Base-by-base conservation (phyloP, 2,797 vertebrate genomes). In the Danio aesculapii region DNA sequence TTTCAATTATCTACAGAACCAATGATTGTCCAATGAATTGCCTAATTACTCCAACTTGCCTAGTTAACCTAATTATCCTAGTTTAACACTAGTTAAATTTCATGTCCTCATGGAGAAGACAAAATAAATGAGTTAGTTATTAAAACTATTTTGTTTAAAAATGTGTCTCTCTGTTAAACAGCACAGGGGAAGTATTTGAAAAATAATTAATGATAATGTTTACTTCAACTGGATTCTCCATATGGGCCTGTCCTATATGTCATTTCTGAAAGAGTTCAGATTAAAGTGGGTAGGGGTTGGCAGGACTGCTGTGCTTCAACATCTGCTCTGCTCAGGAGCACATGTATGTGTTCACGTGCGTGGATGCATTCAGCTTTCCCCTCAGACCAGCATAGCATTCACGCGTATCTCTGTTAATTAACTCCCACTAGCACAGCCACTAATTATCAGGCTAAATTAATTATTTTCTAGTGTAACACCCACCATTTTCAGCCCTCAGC, bases 341-440 rank as follows among this genome's bases (percentile, higher is more conserved):
- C 5, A 6, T 43, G 44, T n/a, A 1, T 52, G 30, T 52, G 1
- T 21, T 8, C 7, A 5, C 13, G n/a, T 9, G 2, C 5, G 58
- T 55, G 14, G 2, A 19, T 41, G 10, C 10, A 43, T 72, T 11
- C 10, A 62, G 10, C 11, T 47, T 13, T 13, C 8, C 44, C 8
- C 44, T 30, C 21, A 69, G 53, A 78, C 21, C 21, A 50, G 21
- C 14, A 12, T 68, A 39, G 55, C 76, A 41, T 50, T 78, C 44
- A 69, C 55, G 13, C 30, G 8, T 14, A 78, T 19, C 55, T 78
- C 64, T 1, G 19, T 53, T 69, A 78, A 78, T 78, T 58, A 78
- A 50, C 50, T 69, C 64, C 64, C 75, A 14, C 14, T 77, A 59
- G 53, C 44, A 59, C 44, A 59, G 21, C 16, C 55, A 8, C 17